Evolutionary conservation across 2,888 invertebrate genomes (phyloP), one percentile per base, ranked within the genome.

Genomic region (Candidula unifasciata): DNA sequence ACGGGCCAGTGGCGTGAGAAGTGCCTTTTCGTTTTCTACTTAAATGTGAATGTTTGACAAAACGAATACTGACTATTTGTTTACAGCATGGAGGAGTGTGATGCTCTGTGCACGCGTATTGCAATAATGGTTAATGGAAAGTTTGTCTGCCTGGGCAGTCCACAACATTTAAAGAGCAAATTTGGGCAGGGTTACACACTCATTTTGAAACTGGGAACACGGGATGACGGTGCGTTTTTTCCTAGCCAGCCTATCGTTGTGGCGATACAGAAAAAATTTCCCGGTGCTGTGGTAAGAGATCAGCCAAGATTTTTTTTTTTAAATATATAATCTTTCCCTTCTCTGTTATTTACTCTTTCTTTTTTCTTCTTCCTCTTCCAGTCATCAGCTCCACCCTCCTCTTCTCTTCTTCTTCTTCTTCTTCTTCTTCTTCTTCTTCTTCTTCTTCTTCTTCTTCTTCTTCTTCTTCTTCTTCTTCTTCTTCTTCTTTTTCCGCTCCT

Each of bases 141-240:
- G 73, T 92, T 94, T 86, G 89, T 90, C 80, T 94, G 94, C 87
- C 88, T 94, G 37, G 94, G 94, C 30, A 93, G 91, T 85, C 93
- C 94, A 5, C 93, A 94, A 79, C 93, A 93, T 85, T 89, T 94
- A 16, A 94, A 94, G 89, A 87, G 93, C 89, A 94, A 93, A 93
- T 94, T 95, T 92, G 96, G 96, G 2, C 94, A 95, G 80, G 96
- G 96, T 64, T 96, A 95, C 90, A 95, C 96, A 78, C 94, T 96
- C 16, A 94, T 94, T 81, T 90, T 95, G 6, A 95, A 95, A 90
- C 83, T 91, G 71, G 86, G 64, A 27, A n/a, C 52, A 3, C 64
- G 69, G 64, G 27, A 33, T 37, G 77, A 80, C n/a, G 86, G 86
- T 6, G 5, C 3, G 18, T n/a, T 69, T 0, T 76, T 77, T 24